Evolutionary conservation across 2,888 invertebrate genomes (phyloP).

Genomic region (Masnerella sp.): DNA sequence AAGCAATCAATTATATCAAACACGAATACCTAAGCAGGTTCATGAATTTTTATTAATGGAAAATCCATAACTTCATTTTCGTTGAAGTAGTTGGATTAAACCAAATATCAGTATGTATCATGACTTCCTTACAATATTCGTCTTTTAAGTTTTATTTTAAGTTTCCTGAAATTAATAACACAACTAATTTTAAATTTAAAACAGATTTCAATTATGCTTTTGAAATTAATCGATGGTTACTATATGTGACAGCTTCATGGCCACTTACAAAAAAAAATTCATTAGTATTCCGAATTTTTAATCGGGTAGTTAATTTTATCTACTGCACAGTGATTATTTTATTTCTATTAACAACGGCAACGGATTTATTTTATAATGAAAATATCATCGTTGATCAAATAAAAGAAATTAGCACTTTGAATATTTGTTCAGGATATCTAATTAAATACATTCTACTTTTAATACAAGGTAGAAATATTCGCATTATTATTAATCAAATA

Average conservation of each 20-base stretch:
- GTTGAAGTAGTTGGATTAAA: too few relatives aligned
- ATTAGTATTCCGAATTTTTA: not conserved
- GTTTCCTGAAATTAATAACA: constrained; percentile 3
- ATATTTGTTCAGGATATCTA: constrained; percentile 23
- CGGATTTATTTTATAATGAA: constrained; percentile 4
- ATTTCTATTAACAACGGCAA: constrained; percentile 1
- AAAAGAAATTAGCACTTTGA: constrained; percentile 7
- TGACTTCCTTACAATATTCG: too few relatives aligned
- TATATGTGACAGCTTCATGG: constrained; percentile 30
- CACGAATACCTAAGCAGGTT: too few relatives aligned
- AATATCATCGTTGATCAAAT: constrained; percentile 4
- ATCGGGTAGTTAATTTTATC: constrained; percentile 6
- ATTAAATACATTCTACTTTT: constrained; percentile 24
- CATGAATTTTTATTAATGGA: too few relatives aligned
- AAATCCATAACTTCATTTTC: too few relatives aligned
- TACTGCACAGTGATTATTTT: not conserved
- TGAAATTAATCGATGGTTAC: constrained; percentile 27
- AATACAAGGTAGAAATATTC: constrained; percentile 14
- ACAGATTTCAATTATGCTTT: constrained; percentile 22
- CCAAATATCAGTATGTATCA: too few relatives aligned
- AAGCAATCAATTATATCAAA: too few relatives aligned
- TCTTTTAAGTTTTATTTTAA: too few relatives aligned
- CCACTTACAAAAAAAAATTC: constrained; percentile 2
- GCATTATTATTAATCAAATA: constrained; percentile 20
- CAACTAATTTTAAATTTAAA: constrained; percentile 8